Evolutionary conservation across 2,113 vertebrate genomes (phyloP).

Genomic region (Monopterus albus): DNA sequence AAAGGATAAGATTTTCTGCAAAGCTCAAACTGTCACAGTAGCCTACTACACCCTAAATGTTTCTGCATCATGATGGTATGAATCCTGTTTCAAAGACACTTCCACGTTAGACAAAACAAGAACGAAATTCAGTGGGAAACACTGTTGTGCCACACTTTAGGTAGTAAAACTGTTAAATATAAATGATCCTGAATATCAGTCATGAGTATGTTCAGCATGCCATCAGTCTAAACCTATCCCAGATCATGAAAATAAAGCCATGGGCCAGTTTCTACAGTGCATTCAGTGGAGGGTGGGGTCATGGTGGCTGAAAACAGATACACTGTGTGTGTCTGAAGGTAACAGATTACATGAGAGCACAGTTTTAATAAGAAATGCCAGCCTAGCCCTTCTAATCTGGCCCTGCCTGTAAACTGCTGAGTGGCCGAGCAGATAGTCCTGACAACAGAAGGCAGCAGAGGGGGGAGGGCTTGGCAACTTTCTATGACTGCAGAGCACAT

Average conservation of each 20-base stretch:
- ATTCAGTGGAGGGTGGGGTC: background rate
- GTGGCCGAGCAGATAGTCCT: constrained; percentile 30
- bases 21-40: background rate
- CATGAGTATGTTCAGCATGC: background rate
- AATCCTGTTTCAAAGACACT: background rate
- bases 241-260: background rate
- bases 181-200: background rate
- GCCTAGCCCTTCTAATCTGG: background rate
- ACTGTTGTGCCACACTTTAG: background rate
- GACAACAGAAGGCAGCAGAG: constrained; percentile 54
- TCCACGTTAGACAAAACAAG: background rate
- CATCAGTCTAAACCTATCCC: background rate
- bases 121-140: background rate
- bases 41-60: background rate
- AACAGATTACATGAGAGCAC: background rate
- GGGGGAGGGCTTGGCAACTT: background rate
- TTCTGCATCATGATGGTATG: background rate
- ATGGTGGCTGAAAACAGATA: background rate
- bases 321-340: background rate
- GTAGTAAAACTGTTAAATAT: background rate
- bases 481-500: constrained; percentile 5
- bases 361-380: background rate
- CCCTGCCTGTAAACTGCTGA: constrained; percentile 36
- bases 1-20: background rate
- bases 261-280: background rate